Percentiles rank a stretch among this genome's conserved stretches.
Evolutionary conservation across 2,888 invertebrate genomes (phyloP).

Genomic region (Parapristionchus giblindavisi): DNA sequence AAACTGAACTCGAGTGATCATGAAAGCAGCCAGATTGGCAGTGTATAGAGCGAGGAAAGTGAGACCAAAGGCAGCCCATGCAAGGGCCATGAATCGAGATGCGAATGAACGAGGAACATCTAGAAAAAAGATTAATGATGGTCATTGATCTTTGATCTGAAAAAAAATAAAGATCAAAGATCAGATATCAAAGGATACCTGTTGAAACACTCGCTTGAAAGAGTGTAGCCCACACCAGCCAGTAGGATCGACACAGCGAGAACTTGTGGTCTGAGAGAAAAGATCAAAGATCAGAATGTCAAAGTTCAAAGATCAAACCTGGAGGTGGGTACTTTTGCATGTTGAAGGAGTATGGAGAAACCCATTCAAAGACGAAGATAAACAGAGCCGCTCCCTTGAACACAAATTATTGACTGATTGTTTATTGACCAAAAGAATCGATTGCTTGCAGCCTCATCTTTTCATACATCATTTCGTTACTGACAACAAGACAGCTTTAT

Average conservation of each 20-base stretch:
- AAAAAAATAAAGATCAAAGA: neutral
- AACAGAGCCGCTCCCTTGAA: slow-evolving; percentile 87
- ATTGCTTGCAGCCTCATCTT: too few species aligned
- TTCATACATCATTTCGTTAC: neutral
- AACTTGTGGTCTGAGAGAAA: slow-evolving; percentile 83
- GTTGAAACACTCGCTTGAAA: slow-evolving; percentile 97
- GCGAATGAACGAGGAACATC: slow-evolving; percentile 67
- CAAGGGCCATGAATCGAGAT: slow-evolving; percentile 87
- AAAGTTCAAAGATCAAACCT: slow-evolving; percentile 52
- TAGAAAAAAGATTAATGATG: too few species aligned
- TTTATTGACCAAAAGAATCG: neutral
- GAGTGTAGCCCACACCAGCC: slow-evolving; percentile 99
- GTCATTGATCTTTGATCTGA: neutral
- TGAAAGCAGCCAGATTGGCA: slow-evolving; percentile 98
- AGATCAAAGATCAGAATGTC: too few species aligned
- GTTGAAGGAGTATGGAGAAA: slow-evolving; percentile 92
- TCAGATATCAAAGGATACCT: slow-evolving; percentile 44
- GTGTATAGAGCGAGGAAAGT: slow-evolving; percentile 99
- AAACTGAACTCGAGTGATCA: slow-evolving; percentile 96
- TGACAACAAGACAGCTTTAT: neutral
- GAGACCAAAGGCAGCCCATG: slow-evolving; percentile 98
- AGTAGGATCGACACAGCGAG: slow-evolving; percentile 94
- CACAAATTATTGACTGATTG: neutral
- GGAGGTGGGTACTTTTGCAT: slow-evolving; percentile 72
- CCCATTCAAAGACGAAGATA: slow-evolving; percentile 96